phyloP scores from a whole-genome alignment of 2,113 vertebrate genomes.

The Elgaria multicarinata region DNA sequence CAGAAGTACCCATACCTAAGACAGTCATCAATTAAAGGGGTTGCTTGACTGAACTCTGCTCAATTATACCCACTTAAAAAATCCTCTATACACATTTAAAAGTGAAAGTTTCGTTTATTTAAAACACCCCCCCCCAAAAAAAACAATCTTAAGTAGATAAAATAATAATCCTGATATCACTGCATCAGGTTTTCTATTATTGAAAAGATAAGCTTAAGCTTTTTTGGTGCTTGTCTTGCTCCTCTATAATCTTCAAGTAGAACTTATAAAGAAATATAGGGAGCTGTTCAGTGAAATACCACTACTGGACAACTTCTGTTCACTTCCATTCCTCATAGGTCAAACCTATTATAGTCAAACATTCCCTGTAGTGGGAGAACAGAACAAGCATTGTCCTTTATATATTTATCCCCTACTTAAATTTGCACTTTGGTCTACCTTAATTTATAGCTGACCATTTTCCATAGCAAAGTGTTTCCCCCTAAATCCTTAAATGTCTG shows the following conservation, averaged over 20 bases:
- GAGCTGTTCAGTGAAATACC: not conserved
- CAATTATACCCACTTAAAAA: not conserved
- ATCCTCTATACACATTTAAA: slow-evolving; percentile 1
- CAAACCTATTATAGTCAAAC: not conserved
- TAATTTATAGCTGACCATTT: not conserved
- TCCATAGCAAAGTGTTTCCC: not conserved
- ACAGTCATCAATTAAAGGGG: not conserved
- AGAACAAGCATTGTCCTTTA: not conserved
- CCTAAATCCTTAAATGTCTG: not conserved
- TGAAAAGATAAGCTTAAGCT: not conserved
- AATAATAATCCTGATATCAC: slow-evolving; percentile 8
- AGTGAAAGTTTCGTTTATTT: slow-evolving; percentile 61
- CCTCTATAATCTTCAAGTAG: not conserved
- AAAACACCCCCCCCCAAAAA: slow-evolving; percentile 31
- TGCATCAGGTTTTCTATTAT: not conserved
- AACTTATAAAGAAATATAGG: not conserved
- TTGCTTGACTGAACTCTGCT: not conserved
- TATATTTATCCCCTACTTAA: not conserved
- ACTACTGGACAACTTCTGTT: not conserved
- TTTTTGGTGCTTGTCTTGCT: not conserved
- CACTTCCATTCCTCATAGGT: not conserved
- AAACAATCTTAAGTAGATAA: slow-evolving; percentile 45
- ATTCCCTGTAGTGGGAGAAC: not conserved
- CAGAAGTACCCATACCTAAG: not conserved
- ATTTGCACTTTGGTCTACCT: not conserved